Percentiles rank a stretch among this genome's conserved stretches.
Evolutionary conservation across 2,113 vertebrate species (phyloP).

Genomic region (Rhinolophus sinicus): DNA sequence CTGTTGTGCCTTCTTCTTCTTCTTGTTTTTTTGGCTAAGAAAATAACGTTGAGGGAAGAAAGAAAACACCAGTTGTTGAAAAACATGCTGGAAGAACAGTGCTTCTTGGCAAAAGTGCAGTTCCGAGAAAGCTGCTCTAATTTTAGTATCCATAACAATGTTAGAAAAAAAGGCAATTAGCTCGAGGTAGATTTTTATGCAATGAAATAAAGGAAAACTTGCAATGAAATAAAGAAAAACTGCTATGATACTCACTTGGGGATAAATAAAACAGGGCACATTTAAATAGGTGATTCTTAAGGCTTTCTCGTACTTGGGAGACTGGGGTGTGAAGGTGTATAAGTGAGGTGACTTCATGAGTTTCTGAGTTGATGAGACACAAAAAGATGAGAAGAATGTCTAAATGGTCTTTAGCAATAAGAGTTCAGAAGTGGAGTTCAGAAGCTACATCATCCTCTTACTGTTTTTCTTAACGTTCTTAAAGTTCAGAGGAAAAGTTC

Average conservation of each 20-base stretch:
- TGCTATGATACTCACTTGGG: not conserved
- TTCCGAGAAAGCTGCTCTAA: not conserved
- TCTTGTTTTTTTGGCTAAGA: conserved; percentile 90
- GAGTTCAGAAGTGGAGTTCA: too few relatives aligned
- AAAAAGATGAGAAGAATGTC: not conserved
- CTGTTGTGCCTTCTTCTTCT: conserved; percentile 92
- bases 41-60: conserved; percentile 56
- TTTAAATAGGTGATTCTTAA: not conserved
- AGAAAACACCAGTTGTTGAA: not conserved
- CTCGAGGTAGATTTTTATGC: not conserved
- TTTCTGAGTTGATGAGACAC: not conserved
- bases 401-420: not conserved
- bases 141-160: not conserved
- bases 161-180: not conserved
- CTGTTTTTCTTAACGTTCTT: not conserved
- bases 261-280: not conserved
- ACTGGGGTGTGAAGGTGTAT: not conserved
- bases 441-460: not conserved
- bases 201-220: not conserved
- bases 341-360: not conserved
- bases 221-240: not conserved
- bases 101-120: not conserved
- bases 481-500: not conserved
- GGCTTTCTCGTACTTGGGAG: not conserved
- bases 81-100: not conserved